Base-by-base conservation (phyloP, 1,140 invertebrate genomes). In the Caenorhabditis brenneri region DNA sequence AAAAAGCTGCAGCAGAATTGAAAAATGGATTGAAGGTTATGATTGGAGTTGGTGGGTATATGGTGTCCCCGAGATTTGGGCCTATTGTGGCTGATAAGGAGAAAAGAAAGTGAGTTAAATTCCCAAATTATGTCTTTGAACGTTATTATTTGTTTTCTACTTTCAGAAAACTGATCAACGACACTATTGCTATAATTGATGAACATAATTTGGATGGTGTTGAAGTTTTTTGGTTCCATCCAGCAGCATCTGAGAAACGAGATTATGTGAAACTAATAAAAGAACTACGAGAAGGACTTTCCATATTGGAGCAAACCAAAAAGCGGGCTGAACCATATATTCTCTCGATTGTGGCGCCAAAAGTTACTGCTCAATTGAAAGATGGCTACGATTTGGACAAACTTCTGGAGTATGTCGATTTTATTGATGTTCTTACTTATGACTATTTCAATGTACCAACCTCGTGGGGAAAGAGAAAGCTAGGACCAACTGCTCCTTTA, bases 141-240 rank as follows among this genome's bases (percentile, higher is more conserved):
- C 1, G 24, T 55, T 27, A 29, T 6, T 51, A 51, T 51, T 51
- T n/a, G n/a, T n/a, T n/a, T n/a, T n/a, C n/a, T n/a, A n/a, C n/a
- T n/a, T 55, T 55, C 24, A 55, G 53, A 27, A 55, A 0, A 53
- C 88, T 82, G 24, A 87, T 88, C 42, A 60, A 86, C 7, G 27
- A n/a, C 4, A 84, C 86, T n/a, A n/a, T 81, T 15, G 19, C 42
- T 15, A 39, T 87, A 12, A 84, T 88, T 65, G 24, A 83, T 27
- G 15, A 79, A 9, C 79, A 80, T 36, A 51, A 58, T 6, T 31
- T 87, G 15, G 87, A 87, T 79, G 87, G 87, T 27, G 85, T 87
- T 7, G 87, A 87, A 31, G 46, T 87, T 24, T 87, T 88, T 55
- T 87, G 87, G 87, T 95, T 96, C 91, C 96, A 95, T 90, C 95